These are phyloP conservation scores for Tiphia femorata DNA, from an alignment of 2,888 invertebrate genomes.

Conservation along the genomic window DNA sequence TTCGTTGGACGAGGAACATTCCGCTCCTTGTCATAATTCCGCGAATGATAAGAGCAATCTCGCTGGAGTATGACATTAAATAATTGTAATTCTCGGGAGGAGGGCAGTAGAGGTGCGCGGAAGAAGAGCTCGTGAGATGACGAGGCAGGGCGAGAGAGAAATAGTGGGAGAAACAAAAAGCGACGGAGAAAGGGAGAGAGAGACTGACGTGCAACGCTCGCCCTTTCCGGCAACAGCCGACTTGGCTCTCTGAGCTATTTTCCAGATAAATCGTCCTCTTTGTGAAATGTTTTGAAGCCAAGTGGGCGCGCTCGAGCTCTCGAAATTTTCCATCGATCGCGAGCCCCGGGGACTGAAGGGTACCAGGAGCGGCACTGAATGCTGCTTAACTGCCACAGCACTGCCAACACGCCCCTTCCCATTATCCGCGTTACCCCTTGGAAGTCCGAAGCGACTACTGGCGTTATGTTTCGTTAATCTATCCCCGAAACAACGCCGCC, in stretches of 20 bases:
- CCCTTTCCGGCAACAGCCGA: not conserved
- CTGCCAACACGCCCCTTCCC: constrained; percentile 64
- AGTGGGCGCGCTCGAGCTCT: not conserved
- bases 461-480: constrained; percentile 69
- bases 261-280: constrained; percentile 25
- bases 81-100: no score
- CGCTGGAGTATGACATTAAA: no score
- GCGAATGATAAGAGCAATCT: no score
- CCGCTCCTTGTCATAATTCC: no score
- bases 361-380: constrained; percentile 51
- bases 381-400: constrained; percentile 63
- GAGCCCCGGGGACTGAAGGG: constrained; percentile 33
- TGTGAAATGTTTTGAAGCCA: constrained; percentile 27
- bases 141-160: no score
- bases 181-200: no score
- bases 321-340: constrained; percentile 49
- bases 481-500: constrained; percentile 67
- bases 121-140: no score
- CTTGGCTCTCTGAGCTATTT: constrained; percentile 10
- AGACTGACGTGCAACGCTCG: no score
- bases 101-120: no score
- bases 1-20: no score
- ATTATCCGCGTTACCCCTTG: constrained; percentile 58
- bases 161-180: no score
- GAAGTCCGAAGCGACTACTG: constrained; percentile 61